Evolutionary conservation across 2,797 vertebrate genomes (phyloP).

Genomic region (Danio aesculapii): DNA sequence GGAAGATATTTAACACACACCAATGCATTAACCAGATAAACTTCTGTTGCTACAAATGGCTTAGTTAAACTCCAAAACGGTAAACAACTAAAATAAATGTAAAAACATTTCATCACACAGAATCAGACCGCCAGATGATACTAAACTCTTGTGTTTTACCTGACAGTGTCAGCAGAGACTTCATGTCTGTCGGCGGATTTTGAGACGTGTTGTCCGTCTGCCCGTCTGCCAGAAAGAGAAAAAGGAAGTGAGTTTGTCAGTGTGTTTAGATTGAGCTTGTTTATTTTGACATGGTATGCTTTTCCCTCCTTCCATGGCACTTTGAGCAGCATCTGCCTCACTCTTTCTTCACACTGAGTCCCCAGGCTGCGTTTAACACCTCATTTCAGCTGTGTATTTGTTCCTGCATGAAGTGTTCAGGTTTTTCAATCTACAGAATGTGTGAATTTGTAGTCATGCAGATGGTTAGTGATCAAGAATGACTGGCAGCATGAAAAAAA

Average conservation of each 20-base stretch:
- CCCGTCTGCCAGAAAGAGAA: neutral
- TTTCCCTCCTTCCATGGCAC: neutral
- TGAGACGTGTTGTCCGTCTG: neutral
- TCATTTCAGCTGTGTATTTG: neutral
- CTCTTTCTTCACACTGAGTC: slow-evolving; percentile 1
- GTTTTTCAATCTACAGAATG: neutral
- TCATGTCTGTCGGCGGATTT: slow-evolving; percentile 1
- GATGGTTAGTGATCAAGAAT: neutral
- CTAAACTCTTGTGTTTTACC: slow-evolving; percentile 7
- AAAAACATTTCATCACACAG: neutral
- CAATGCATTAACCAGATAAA: neutral
- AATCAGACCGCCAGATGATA: neutral
- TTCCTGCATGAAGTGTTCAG: too few relatives aligned
- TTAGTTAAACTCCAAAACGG: neutral
- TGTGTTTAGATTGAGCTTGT: neutral
- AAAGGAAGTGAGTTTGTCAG: neutral
- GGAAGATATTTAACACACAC: too few relatives aligned
- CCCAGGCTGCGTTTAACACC: neutral
- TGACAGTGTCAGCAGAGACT: slow-evolving; percentile 6
- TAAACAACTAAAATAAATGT: neutral
- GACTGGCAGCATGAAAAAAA: too few relatives aligned
- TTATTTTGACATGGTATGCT: too few relatives aligned
- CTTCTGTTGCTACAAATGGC: neutral
- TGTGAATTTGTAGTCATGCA: neutral
- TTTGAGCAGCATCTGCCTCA: neutral